These are phyloP conservation scores for Plotosus lineatus DNA, from an alignment of 2,113 vertebrate species.

Conservation along the genomic window DNA sequence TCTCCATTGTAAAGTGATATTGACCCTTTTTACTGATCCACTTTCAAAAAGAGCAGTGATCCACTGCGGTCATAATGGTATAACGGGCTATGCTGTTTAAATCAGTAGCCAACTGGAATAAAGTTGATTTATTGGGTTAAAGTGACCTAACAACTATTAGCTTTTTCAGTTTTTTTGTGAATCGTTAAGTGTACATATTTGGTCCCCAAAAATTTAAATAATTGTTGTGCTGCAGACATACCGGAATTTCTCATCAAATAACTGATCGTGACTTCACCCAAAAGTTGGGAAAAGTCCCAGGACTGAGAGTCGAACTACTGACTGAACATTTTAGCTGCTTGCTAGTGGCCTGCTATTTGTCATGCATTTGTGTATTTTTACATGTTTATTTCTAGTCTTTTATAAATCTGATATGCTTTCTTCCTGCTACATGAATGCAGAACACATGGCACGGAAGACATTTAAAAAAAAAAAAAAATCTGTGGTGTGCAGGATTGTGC, in stretches of 20 bases:
- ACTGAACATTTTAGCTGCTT: background rate
- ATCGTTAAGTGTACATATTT: too few relatives aligned
- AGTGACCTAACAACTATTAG: too few relatives aligned
- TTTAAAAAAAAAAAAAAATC: too few relatives aligned
- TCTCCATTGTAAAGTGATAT: too few relatives aligned
- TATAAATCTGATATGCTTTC: background rate
- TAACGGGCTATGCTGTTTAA: background rate
- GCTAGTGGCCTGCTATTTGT: background rate
- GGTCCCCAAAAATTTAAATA: too few relatives aligned
- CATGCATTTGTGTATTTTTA: background rate
- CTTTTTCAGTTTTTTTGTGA: too few relatives aligned
- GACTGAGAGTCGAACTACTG: background rate
- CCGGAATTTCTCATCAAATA: too few relatives aligned
- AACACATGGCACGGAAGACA: background rate
- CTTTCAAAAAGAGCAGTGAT: too few relatives aligned
- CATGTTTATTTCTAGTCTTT: background rate
- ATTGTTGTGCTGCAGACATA: too few relatives aligned
- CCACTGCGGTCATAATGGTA: background rate
- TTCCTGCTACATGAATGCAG: background rate
- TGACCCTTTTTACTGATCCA: too few relatives aligned
- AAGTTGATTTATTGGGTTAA: background rate
- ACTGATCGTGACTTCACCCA: too few relatives aligned
- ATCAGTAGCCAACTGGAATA: background rate
- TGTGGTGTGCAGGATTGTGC: background rate
- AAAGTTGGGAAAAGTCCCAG: background rate